Conservation (phyloP, 2,797 vertebrate species). For the Gambelia wislizenii region DNA sequence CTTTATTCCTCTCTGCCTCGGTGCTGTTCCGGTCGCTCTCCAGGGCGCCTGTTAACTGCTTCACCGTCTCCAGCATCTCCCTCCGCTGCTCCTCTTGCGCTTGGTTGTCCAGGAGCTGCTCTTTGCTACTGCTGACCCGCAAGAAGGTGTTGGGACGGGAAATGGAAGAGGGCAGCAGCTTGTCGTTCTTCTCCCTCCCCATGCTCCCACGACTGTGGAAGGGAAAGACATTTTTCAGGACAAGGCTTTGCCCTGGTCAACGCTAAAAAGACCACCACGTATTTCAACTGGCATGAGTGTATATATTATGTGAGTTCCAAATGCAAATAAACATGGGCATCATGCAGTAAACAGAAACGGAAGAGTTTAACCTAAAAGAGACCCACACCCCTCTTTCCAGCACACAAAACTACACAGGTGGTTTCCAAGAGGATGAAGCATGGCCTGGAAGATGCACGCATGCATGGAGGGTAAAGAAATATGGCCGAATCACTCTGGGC, state of each 20-base stretch:
- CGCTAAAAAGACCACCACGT: background rate
- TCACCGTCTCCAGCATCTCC: constrained; percentile 85
- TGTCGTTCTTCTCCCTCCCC: constrained; percentile 91
- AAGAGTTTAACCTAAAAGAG: no score
- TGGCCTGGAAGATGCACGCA: no score
- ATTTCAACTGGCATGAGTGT: background rate
- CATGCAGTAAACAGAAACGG: background rate
- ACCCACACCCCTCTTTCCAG: background rate
- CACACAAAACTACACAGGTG: no score
- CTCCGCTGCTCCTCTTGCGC: constrained; percentile 84
- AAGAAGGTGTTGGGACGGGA: constrained; percentile 83
- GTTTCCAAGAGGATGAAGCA: background rate
- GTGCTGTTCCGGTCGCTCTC: constrained; percentile 84
- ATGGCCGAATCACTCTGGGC: background rate
- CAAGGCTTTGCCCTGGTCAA: accelerated
- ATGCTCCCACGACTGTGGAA: constrained; percentile 81
- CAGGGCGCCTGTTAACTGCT: constrained; percentile 81
- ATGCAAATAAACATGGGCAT: background rate
- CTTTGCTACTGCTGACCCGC: constrained; percentile 87
- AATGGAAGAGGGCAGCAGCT: constrained; percentile 78
- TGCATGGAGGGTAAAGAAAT: accelerated
- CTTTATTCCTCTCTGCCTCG: constrained; percentile 79
- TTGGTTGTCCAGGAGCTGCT: constrained; percentile 86
- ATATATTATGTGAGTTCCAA: background rate
- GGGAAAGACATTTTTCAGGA: constrained; percentile 30